Conservation (phyloP, 2,888 invertebrate genomes). For the Andrena minutula region DNA sequence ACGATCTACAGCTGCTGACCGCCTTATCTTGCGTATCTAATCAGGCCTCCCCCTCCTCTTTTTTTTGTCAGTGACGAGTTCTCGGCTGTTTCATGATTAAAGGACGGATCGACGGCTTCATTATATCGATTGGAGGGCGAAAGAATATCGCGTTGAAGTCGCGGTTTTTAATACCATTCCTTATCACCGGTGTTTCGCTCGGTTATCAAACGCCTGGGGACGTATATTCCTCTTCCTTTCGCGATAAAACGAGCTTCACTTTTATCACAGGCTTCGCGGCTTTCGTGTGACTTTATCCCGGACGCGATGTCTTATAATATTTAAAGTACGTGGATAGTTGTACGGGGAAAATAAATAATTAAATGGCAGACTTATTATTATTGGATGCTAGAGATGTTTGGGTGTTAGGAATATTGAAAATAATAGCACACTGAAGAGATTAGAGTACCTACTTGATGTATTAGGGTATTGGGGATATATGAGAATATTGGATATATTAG, state of each 20-base stretch:
- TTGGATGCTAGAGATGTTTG: neutral
- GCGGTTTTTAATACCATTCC: constrained; percentile 18
- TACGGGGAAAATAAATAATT: neutral
- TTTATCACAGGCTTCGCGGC: constrained; percentile 9
- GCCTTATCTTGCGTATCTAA: constrained; percentile 29
- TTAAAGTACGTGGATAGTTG: neutral
- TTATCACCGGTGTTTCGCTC: constrained; percentile 25
- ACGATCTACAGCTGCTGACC: neutral
- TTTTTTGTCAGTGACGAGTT: constrained; percentile 8
- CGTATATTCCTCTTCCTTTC: constrained; percentile 5
- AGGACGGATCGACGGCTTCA: constrained; percentile 19
- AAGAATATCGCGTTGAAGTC: neutral
- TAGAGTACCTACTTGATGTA: no score
- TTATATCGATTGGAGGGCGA: constrained; percentile 9
- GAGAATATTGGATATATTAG: no score
- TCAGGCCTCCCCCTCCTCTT: neutral
- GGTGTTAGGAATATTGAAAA: no score
- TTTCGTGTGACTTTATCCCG: neutral
- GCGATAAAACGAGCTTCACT: constrained; percentile 14
- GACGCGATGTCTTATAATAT: neutral
- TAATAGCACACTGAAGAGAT: no score
- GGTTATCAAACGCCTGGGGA: neutral
- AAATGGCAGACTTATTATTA: neutral
- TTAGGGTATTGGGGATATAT: no score
- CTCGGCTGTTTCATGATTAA: constrained; percentile 13